Evolutionary conservation across 2,888 invertebrate genomes (phyloP), one percentile per base, ranked within the genome.

Genomic region (Dynastes hyllus): DNA sequence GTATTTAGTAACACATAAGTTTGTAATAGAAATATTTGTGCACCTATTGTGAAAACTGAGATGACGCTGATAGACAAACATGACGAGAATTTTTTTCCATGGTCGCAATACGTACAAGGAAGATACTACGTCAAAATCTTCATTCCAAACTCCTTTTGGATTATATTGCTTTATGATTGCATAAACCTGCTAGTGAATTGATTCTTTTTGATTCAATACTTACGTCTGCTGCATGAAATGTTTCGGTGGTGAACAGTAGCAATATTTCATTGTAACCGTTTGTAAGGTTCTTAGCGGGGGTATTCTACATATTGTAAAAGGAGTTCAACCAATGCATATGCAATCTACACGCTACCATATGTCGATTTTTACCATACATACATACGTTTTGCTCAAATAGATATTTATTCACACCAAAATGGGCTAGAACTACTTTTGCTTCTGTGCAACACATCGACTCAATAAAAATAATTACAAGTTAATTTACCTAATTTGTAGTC

Each of bases 401-500:
- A 63, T 63, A 63, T 11, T 63, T 63, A 63, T 32, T 63, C 32
- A 63, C 63, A 63, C 63, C 27, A 63, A 63, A 63, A 63, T 63
- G 27, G 63, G 63, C 29, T 63, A 32, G 32, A 63, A 63, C 63
- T 63, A 69, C 29, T 53, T 69, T 51, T 69, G 69, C 69, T 50
- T 69, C 27, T 13, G 29, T 40, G 27, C 27, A 67, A 67, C 22
- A n/a, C 45, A 45, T 45, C 45, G 50, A 50, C 50, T 50, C 51
- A n/a, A 51, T 69, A 69, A 69, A 69, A 69, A 69, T 69, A 73
- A 55, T 73, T 73, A 51, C 58, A 37, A 32, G 61, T 73, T 63
- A 73, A 73, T 61, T 73, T 69, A 69, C 69, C 69, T 69, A 69
- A 69, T 69, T 69, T 69, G 69, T 51, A 69, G n/a, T 27, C 69